Evolutionary conservation across 2,797 vertebrate genomes (phyloP).

Genomic region (Podarcis siculus): DNA sequence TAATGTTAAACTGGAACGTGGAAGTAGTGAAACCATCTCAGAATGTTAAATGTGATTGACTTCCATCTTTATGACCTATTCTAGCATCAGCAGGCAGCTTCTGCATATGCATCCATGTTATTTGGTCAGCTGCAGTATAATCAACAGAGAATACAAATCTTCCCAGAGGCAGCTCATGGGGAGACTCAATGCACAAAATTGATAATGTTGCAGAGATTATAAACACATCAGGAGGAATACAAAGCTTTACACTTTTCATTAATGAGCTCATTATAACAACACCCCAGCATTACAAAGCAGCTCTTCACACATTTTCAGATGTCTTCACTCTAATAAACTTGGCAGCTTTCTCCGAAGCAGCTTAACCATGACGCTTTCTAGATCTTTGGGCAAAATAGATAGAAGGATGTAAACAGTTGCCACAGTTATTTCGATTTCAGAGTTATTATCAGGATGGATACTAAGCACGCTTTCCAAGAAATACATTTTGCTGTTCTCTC

Average conservation of each 20-base stretch:
- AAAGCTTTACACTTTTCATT: slow-evolving; percentile 13
- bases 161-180: neutral
- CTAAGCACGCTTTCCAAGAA: neutral
- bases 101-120: neutral
- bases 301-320: neutral
- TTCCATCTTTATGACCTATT: neutral
- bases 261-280: neutral
- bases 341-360: neutral
- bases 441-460: neutral
- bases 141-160: neutral
- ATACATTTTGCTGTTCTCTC: slow-evolving; percentile 18
- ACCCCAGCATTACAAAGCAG: neutral
- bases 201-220: neutral
- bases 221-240: neutral
- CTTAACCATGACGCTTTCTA: neutral
- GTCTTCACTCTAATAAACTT: neutral
- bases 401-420: neutral
- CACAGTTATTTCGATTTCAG: neutral
- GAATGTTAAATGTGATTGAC: neutral
- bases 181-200: neutral
- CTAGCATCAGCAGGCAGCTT: neutral
- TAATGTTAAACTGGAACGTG: neutral
- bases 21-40: neutral
- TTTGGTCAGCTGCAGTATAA: neutral
- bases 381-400: neutral